Conservation (phyloP, 1,140 invertebrate species). For the Monomorium pharaonis region DNA sequence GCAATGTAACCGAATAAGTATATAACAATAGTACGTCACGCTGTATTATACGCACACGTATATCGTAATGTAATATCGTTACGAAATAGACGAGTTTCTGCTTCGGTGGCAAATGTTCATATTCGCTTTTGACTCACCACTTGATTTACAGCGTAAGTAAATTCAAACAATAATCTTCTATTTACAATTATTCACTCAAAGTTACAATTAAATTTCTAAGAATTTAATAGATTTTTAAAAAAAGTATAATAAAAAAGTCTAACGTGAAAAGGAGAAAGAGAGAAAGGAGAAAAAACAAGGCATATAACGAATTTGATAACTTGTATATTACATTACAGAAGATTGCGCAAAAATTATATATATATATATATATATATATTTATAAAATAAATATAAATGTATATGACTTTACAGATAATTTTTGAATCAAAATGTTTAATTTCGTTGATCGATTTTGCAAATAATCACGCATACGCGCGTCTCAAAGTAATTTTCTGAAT, state of each 20-base stretch:
- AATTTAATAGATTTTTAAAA: neutral
- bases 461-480: neutral
- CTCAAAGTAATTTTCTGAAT: neutral
- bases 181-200: neutral
- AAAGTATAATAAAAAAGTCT: slow-evolving; percentile 1
- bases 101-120: neutral
- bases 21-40: slow-evolving; percentile 29
- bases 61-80: slow-evolving; percentile 20
- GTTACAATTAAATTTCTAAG: slow-evolving; percentile 5
- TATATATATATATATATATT: no score
- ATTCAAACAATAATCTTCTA: neutral
- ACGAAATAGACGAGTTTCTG: neutral
- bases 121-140: neutral
- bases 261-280: neutral
- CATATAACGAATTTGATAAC: slow-evolving; percentile 10
- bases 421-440: no score
- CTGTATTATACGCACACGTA: neutral
- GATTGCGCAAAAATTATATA: neutral
- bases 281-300: neutral
- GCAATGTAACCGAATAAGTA: no score
- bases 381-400: slow-evolving; percentile 25
- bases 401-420: slow-evolving; percentile 25
- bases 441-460: neutral
- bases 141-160: slow-evolving; percentile 5
- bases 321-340: slow-evolving; percentile 17